Evolutionary conservation across 2,113 vertebrate species (phyloP), one percentile per base, ranked within the genome.

Genomic region (Propithecus coquereli): DNA sequence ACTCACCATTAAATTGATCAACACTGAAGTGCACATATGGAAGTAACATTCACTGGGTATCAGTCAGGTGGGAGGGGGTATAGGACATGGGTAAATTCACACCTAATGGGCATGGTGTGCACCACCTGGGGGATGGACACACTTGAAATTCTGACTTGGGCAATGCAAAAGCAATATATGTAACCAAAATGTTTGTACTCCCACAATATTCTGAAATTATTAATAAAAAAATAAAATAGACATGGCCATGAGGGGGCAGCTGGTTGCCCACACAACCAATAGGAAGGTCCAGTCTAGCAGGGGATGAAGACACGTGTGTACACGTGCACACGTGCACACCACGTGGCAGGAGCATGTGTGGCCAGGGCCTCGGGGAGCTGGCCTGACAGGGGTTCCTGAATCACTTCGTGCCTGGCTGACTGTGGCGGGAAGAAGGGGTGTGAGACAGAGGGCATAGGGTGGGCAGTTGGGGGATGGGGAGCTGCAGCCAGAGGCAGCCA

Each of bases 281-380:
- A 12, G 0, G 3, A 40, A 34, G 3, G 7, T 8, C 5, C 16
- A 34, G 1, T n/a, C 17, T 65, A 68, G 50, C 0, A 3, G 20
- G 8, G 17, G 37, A 71, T 10, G 34, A 4, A 87, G 74, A n/a
- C 17, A 54, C 30, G 4, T 6, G 47, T 63, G 14, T 27, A 20
- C 23, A 7, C 40, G n/a, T n/a, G n/a, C n/a, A n/a, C n/a, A n/a
- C n/a, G n/a, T n/a, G 5, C 43, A 34, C 32, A 71, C 45, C 43
- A 16, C 11, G 1, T 0, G 10, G 40, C 5, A 6, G 34, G 2
- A 45, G 3, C 6, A 8, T 13, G 10, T 14, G 17, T 9, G 27
- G n/a, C 3, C 14, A 37, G 11, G 10, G 8, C 3, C 65, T 4
- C 2, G 27, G 76, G 37, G 57, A 23, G 20, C n/a, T 73, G 10